Percentiles rank a stretch among this genome's conserved stretches.
These are phyloP conservation scores for Ichneumon xanthorius DNA, from an alignment of 2,888 invertebrate species.

Conservation along the genomic window DNA sequence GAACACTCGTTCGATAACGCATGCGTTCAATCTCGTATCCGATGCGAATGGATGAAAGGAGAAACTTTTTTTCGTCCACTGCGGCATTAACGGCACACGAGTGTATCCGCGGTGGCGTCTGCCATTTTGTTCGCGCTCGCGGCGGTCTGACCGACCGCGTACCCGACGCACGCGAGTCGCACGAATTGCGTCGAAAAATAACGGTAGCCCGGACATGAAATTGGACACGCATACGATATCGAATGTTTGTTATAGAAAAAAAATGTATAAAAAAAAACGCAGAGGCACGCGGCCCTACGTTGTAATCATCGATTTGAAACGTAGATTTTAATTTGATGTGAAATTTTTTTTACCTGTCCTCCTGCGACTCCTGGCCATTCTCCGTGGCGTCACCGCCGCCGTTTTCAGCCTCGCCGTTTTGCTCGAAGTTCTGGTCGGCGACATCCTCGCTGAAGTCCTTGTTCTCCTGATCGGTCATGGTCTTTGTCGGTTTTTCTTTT, in stretches of 20 bases:
- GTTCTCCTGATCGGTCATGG: slow-evolving; percentile 83
- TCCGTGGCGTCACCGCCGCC: slow-evolving; percentile 89
- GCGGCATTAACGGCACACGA: not conserved
- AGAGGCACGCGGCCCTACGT: not conserved
- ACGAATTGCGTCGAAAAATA: slow-evolving; percentile 28
- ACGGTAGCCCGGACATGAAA: not conserved
- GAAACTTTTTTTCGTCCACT: not conserved
- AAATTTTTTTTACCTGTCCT: slow-evolving; percentile 82
- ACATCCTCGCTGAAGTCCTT: slow-evolving; percentile 84
- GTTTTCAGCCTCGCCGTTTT: slow-evolving; percentile 87
- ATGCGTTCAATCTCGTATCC: slow-evolving; percentile 40
- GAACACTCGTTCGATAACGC: slow-evolving; percentile 40
- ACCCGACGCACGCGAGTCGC: slow-evolving; percentile 22
- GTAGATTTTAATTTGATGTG: slow-evolving; percentile 7
- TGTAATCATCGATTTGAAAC: not conserved
- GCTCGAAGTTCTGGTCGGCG: slow-evolving; percentile 88
- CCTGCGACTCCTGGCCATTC: slow-evolving; percentile 86
- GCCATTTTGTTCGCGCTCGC: slow-evolving; percentile 72
- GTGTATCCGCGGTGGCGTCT: slow-evolving; percentile 37
- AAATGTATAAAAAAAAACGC: not conserved
- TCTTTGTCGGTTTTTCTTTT: slow-evolving; percentile 66
- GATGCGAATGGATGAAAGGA: slow-evolving; percentile 77
- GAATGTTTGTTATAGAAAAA: not conserved
- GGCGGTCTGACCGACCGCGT: slow-evolving; percentile 14
- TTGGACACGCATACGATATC: slow-evolving; percentile 8